A percentile compares a stretch with the other conserved stretches of the same genome.
Conservation (phyloP, 2,888 invertebrate genomes). For the Gymnocheta viridis region DNA sequence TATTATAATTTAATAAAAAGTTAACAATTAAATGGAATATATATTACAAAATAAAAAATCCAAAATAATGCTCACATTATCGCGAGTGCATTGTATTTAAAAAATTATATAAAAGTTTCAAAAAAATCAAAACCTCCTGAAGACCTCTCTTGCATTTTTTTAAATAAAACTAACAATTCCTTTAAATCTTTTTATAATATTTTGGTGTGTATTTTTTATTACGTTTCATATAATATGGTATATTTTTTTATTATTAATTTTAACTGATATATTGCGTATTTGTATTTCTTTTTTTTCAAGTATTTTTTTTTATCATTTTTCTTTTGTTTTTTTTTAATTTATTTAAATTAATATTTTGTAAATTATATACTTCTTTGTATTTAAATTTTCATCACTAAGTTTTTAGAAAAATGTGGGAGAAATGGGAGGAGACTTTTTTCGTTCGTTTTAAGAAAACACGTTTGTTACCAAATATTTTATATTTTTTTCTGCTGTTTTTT, state of each 20-base stretch:
- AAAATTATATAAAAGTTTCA: no score
- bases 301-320: constrained; percentile 1
- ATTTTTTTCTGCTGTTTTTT: constrained; percentile 40
- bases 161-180: constrained; percentile 63
- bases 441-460: constrained; percentile 40
- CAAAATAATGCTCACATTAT: no score
- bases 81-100: no score
- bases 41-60: no score
- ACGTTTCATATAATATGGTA: constrained; percentile 68
- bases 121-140: no score
- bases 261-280: constrained; percentile 72
- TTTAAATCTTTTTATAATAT: constrained; percentile 72
- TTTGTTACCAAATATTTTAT: constrained; percentile 55
- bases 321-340: background rate
- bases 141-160: no score
- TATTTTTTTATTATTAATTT: constrained; percentile 40
- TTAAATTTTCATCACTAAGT: constrained; percentile 59
- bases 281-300: constrained; percentile 49
- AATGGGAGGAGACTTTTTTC: background rate
- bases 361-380: constrained; percentile 35
- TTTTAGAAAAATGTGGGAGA: constrained; percentile 2
- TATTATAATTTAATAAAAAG: no score
- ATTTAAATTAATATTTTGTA: constrained; percentile 32
- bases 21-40: no score
- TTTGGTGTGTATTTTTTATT: constrained; percentile 71